phyloP scores from a whole-genome alignment of 2,888 invertebrate genomes.

The Troides aeacus region DNA sequence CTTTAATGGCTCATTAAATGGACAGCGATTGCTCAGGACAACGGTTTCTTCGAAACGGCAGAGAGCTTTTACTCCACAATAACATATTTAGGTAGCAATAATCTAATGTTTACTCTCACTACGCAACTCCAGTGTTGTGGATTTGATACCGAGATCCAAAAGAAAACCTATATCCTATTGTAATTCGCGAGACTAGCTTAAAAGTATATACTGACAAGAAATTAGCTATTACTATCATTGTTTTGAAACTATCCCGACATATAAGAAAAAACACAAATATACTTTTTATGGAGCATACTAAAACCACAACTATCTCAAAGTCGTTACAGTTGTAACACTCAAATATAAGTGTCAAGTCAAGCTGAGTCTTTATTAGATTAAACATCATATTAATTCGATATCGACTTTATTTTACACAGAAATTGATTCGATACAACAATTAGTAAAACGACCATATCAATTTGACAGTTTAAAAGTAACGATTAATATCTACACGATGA shows the following conservation, averaged over 20 bases:
- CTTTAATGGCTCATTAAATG: slow-evolving; percentile 16
- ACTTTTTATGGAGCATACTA: no score
- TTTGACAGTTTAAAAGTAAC: background rate
- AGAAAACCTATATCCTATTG: no score
- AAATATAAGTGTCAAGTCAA: background rate
- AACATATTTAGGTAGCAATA: background rate
- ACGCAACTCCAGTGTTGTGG: background rate
- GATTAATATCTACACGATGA: background rate
- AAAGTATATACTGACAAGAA: no score
- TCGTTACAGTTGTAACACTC: no score
- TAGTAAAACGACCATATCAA: background rate
- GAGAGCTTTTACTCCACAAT: background rate
- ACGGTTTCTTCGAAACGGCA: background rate
- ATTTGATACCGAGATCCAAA: no score
- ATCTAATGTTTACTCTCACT: background rate
- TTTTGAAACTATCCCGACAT: no score
- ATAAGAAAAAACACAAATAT: no score
- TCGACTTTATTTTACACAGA: background rate
- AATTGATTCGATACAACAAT: background rate
- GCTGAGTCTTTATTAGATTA: background rate
- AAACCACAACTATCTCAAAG: no score
- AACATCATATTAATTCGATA: background rate
- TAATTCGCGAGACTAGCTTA: no score
- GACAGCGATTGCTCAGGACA: slow-evolving; percentile 13
- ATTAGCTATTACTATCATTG: no score